phyloP scores from a whole-genome alignment of 2,113 vertebrate genomes.

The Motacilla alba region DNA sequence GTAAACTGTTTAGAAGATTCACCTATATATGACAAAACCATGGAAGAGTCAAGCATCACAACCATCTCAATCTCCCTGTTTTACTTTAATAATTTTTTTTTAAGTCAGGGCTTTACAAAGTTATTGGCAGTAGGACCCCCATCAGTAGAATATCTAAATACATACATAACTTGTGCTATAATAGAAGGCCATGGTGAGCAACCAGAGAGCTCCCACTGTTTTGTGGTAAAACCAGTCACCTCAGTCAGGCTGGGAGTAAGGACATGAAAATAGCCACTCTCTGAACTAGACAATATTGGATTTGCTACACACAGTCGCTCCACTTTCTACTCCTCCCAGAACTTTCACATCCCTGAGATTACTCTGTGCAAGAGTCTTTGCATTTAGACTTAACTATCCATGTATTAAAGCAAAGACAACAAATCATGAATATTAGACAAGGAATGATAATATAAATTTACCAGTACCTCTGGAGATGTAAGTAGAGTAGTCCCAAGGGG shows the following conservation, averaged over 20 bases:
- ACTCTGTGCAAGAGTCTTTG: neutral
- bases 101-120: neutral
- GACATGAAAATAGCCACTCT: neutral
- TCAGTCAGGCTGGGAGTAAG: neutral
- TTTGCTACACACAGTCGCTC: neutral
- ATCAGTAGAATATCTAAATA: neutral
- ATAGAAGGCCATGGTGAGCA: neutral
- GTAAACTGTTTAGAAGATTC: neutral
- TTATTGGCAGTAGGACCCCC: neutral
- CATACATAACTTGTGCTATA: neutral
- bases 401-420: constrained; percentile 41
- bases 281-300: accelerated
- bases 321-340: neutral
- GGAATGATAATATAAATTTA: constrained; percentile 48
- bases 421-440: constrained; percentile 59
- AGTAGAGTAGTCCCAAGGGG: constrained; percentile 32
- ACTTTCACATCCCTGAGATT: neutral
- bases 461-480: constrained; percentile 33
- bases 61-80: neutral
- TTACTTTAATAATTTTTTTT: neutral
- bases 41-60: neutral
- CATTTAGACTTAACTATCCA: constrained; percentile 12
- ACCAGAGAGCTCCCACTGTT: neutral
- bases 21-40: neutral
- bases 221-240: neutral